Base-by-base conservation (phyloP, 2,113 vertebrate species). In the Phaetusa simplex region DNA sequence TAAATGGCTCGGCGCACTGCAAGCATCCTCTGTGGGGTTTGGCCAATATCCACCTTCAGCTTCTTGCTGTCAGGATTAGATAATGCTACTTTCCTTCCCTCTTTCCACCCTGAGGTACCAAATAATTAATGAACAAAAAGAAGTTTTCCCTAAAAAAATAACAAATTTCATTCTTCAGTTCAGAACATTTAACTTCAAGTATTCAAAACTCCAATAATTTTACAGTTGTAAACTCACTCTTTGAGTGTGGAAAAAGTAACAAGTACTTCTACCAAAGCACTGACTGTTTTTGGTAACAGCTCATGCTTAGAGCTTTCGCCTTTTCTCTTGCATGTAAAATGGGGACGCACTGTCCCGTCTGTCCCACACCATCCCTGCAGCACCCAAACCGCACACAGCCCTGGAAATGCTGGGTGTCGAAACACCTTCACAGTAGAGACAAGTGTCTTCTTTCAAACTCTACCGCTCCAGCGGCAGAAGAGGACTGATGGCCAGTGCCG, bases 1-100 rank as follows among this genome's bases (percentile, higher is more conserved):
- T 36, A 34, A 67, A 59, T 12, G 19, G 7, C 53, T 36, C 0
- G 0, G 6, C 24, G 19, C 40, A n/a, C 30, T 43, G 8, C 30
- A 42, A 62, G 17, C 34, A 32, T 11, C 21, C 10, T 32, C 45
- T 53, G 16, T 7, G 21, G 24, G 5, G 8, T 47, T 74, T 53
- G 67, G 45, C 40, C 55, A 56, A 29, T 8, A 73, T 18, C 22
- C 20, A 16, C 19, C 43, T 55, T 30, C 64, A 82, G 20, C 47
- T 27, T 78, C 14, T 72, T 59, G 0, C n/a, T 14, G 14, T 13
- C 34, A 42, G 4, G 5, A 42, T 27, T 36, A 66, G 20, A 12
- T 30, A 47, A 47, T 30, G n/a, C 7, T 43, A 15, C 19, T 55
- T 56, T 64, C 32, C 20, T 2, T 47, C 6, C 30, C 29, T 55